Evolutionary conservation across 2,888 invertebrate species (phyloP).

Genomic region (Caenorhabditis macrosperma): DNA sequence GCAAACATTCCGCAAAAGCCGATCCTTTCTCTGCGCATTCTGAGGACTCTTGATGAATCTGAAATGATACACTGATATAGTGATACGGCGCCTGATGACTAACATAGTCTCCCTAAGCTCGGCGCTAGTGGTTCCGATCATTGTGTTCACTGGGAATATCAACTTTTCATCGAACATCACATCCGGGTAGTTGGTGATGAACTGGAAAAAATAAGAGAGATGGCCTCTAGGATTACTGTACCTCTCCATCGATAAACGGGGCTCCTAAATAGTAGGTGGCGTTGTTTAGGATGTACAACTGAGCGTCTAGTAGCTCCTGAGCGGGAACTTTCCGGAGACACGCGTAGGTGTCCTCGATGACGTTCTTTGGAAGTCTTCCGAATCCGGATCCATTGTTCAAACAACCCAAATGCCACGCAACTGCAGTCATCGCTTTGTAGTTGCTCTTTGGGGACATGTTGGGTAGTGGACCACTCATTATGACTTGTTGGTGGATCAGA

Average conservation of each 20-base stretch:
- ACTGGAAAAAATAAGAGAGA: too few relatives aligned
- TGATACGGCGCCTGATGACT: background rate
- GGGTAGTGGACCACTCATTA: slow-evolving; percentile 37
- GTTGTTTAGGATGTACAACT: slow-evolving; percentile 10
- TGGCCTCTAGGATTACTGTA: too few relatives aligned
- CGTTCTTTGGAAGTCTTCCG: background rate
- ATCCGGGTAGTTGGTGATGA: slow-evolving; percentile 35
- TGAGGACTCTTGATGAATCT: slow-evolving; percentile 17
- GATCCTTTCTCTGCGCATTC: background rate
- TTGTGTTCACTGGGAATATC: slow-evolving; percentile 20
- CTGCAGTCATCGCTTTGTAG: slow-evolving; percentile 19
- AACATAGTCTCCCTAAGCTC: slow-evolving; percentile 19
- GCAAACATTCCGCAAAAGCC: slow-evolving; percentile 21
- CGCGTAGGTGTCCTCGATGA: background rate
- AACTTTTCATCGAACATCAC: background rate
- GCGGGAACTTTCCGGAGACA: slow-evolving; percentile 24
- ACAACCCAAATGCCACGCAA: slow-evolving; percentile 21
- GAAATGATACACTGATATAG: background rate
- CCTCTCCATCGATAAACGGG: slow-evolving; percentile 33
- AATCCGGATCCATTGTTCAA: slow-evolving; percentile 6
- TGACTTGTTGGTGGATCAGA: slow-evolving; percentile 40
- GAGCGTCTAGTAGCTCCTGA: slow-evolving; percentile 3
- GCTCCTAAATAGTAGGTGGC: slow-evolving; percentile 24
- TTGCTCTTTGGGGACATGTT: slow-evolving; percentile 15
- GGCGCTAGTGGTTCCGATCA: slow-evolving; percentile 38